These are phyloP conservation scores for Megathymus violae DNA, from an alignment of 1,140 invertebrate species.

Conservation along the genomic window DNA sequence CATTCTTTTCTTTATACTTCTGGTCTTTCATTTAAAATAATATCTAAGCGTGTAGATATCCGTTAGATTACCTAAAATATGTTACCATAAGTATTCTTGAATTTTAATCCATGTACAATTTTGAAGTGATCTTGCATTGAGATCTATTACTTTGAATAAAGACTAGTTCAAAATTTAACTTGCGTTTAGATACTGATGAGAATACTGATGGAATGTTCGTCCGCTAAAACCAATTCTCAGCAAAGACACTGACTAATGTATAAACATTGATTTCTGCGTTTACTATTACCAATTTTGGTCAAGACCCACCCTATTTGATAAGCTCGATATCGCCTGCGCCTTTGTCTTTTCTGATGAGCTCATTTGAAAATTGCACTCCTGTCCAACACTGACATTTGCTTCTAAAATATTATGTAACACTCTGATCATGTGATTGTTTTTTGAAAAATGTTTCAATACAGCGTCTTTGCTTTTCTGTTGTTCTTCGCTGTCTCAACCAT, in stretches of 20 bases:
- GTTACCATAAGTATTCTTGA: too few species aligned
- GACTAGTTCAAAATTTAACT: too few species aligned
- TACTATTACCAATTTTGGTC: conserved; percentile 64
- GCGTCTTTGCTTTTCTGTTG: conserved; percentile 57
- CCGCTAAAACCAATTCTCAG: too few species aligned
- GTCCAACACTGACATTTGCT: conserved; percentile 47
- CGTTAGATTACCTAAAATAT: too few species aligned
- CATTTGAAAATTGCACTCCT: conserved; percentile 64
- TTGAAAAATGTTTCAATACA: conserved; percentile 64
- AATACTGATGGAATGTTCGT: too few species aligned
- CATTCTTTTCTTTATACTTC: too few species aligned
- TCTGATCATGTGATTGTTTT: conserved; percentile 58
- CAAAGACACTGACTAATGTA: conserved; percentile 48
- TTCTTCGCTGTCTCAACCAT: conserved; percentile 60
- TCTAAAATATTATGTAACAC: conserved; percentile 31
- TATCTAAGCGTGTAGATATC: too few species aligned
- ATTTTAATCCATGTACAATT: too few species aligned
- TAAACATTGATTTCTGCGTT: conserved; percentile 71
- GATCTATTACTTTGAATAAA: too few species aligned
- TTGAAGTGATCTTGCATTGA: too few species aligned
- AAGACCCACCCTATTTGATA: conserved; percentile 68
- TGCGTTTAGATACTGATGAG: too few species aligned
- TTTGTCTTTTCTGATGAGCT: conserved; percentile 60
- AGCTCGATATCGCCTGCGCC: conserved; percentile 53
- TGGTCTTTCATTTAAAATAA: too few species aligned